A percentile compares a stretch with the other conserved stretches of the same genome.
These are phyloP conservation scores for Hermaeophaga mercurialis DNA, from an alignment of 2,888 invertebrate species.

Conservation along the genomic window DNA sequence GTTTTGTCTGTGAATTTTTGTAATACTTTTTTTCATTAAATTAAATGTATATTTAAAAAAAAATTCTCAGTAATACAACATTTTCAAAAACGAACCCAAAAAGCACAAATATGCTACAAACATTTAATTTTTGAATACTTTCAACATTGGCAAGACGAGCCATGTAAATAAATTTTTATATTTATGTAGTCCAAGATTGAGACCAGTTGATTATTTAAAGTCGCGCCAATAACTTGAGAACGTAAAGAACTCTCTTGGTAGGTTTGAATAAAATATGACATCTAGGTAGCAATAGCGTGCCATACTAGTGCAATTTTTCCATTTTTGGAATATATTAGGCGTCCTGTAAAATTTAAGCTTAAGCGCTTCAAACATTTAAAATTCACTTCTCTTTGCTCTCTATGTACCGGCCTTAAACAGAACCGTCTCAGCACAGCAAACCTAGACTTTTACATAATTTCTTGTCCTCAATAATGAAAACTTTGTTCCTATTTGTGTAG, in stretches of 20 bases:
- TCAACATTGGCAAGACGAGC: too few species aligned
- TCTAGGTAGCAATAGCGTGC: background rate
- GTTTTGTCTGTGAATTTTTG: too few species aligned
- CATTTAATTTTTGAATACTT: too few species aligned
- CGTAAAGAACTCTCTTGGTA: background rate
- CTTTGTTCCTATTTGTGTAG: too few species aligned
- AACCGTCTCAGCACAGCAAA: background rate
- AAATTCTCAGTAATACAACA: too few species aligned
- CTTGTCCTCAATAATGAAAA: too few species aligned
- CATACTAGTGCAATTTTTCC: background rate
- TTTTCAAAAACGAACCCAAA: too few species aligned
- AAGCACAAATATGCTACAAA: too few species aligned
- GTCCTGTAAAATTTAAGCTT: background rate
- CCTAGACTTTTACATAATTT: background rate
- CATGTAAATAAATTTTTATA: background rate
- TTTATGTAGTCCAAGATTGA: background rate
- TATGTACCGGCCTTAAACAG: background rate
- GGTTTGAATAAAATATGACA: background rate
- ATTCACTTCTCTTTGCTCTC: background rate
- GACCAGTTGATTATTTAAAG: background rate
- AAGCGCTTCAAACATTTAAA: background rate
- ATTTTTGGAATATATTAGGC: background rate
- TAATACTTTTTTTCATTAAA: too few species aligned
- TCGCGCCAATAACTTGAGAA: slow-evolving; percentile 9
- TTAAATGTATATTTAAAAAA: too few species aligned